Evolutionary conservation across 2,797 vertebrate species (phyloP).

Genomic region (Malacoctenus gilli): DNA sequence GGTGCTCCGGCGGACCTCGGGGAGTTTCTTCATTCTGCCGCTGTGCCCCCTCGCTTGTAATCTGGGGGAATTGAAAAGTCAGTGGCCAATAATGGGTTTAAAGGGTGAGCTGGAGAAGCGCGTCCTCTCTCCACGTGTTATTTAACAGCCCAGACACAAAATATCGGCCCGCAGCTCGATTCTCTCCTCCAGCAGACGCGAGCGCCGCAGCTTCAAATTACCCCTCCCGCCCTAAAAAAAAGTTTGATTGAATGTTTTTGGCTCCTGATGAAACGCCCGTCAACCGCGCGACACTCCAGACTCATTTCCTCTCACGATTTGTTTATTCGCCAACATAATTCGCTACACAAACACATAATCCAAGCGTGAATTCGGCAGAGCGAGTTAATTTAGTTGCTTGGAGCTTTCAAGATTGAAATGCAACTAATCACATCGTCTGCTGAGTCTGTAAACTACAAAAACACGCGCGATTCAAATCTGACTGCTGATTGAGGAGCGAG

Average conservation of each 20-base stretch:
- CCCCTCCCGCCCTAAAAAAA: neutral
- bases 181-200: conserved; percentile 1
- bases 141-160: conserved; percentile 37
- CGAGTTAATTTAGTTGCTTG: conserved; percentile 33
- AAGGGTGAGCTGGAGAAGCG: conserved; percentile 35
- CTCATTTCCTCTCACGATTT: conserved; percentile 5
- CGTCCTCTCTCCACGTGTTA: conserved; percentile 39
- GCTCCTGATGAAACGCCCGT: no score
- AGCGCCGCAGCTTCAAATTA: neutral
- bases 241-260: neutral
- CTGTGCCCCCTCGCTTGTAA: conserved; percentile 46
- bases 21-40: conserved; percentile 71
- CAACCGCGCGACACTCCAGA: no score
- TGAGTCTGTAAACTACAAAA: conserved; percentile 44
- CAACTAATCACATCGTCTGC: conserved; percentile 44
- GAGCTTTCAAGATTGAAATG: conserved; percentile 34
- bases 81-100: conserved; percentile 69
- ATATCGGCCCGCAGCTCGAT: conserved; percentile 16
- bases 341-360: conserved; percentile 7
- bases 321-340: conserved; percentile 41
- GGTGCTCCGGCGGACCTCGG: conserved; percentile 57
- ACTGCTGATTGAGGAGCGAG: neutral
- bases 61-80: conserved; percentile 69
- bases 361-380: conserved; percentile 28
- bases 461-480: conserved; percentile 31